Evolutionary conservation across 2,797 vertebrate species (phyloP).

Genomic region (Xiphophorus birchmanni): DNA sequence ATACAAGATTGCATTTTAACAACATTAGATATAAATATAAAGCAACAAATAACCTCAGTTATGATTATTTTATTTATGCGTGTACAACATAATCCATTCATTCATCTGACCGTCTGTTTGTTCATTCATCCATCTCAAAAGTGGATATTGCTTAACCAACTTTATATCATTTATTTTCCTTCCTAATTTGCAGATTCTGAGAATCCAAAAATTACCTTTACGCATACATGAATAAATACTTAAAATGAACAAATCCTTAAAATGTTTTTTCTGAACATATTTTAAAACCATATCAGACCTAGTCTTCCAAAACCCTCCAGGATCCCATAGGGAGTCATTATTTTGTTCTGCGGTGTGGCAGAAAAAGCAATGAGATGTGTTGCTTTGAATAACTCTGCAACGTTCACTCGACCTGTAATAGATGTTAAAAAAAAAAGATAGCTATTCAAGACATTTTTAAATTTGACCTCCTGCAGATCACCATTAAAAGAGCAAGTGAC

Average conservation of each 20-base stretch:
- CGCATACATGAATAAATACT: neutral
- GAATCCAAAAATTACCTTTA: neutral
- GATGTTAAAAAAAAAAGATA: slow-evolving; percentile 1
- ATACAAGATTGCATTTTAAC: neutral
- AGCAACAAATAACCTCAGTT: neutral
- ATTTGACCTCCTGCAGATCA: slow-evolving; percentile 51
- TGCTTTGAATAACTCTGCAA: neutral
- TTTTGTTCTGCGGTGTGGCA: neutral
- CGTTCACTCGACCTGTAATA: slow-evolving; percentile 3
- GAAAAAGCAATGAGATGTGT: neutral
- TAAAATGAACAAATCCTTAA: neutral
- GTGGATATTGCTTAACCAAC: neutral
- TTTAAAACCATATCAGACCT: neutral
- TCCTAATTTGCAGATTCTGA: neutral
- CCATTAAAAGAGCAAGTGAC: slow-evolving; percentile 30
- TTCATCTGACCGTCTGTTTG: too few relatives aligned
- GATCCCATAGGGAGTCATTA: neutral
- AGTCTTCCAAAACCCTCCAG: neutral
- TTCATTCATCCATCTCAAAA: neutral
- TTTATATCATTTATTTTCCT: neutral
- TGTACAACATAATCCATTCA: neutral
- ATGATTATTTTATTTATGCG: neutral
- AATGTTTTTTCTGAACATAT: neutral
- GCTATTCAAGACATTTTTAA: slow-evolving; percentile 38
- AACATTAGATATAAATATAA: neutral